Evolutionary conservation across 2,113 vertebrate genomes (phyloP).

Genomic region (Tapirus terrestris): DNA sequence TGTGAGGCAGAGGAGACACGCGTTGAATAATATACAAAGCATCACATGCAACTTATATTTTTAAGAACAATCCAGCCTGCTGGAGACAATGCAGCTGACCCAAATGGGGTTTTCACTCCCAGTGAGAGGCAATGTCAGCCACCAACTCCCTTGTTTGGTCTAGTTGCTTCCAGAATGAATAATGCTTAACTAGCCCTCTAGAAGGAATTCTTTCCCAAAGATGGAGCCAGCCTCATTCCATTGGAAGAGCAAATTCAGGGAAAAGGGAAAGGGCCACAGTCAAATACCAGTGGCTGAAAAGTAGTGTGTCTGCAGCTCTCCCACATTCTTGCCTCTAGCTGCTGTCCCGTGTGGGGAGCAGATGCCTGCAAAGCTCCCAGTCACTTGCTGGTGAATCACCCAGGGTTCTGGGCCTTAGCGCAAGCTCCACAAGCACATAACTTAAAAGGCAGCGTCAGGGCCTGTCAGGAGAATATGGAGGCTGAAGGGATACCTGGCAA

Average conservation of each 20-base stretch:
- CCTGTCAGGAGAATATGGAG: not conserved
- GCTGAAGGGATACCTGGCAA: not conserved
- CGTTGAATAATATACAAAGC: conserved; percentile 57
- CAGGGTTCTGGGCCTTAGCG: not conserved
- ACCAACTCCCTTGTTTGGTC: conserved; percentile 56
- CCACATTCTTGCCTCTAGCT: not conserved
- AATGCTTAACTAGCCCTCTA: not conserved
- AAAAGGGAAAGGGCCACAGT: not conserved
- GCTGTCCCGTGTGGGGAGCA: rapidly evolving
- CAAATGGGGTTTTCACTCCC: conserved; percentile 45
- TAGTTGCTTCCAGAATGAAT: conserved; percentile 53
- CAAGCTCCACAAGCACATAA: not conserved
- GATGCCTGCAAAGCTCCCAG: not conserved
- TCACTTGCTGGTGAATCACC: not conserved
- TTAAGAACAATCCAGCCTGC: conserved; percentile 58
- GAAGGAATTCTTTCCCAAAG: conserved; percentile 46
- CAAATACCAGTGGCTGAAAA: not conserved
- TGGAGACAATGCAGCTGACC: conserved; percentile 48
- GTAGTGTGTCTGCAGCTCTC: not conserved
- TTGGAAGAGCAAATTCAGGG: not conserved
- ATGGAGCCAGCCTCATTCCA: conserved; percentile 1
- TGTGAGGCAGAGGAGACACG: conserved; percentile 17
- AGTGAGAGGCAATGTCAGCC: conserved; percentile 39
- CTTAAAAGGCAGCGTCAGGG: not conserved
- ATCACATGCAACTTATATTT: conserved; percentile 47